Evolutionary conservation across 2,797 vertebrate genomes (phyloP).

Genomic region (Bovichtus variegatus): DNA sequence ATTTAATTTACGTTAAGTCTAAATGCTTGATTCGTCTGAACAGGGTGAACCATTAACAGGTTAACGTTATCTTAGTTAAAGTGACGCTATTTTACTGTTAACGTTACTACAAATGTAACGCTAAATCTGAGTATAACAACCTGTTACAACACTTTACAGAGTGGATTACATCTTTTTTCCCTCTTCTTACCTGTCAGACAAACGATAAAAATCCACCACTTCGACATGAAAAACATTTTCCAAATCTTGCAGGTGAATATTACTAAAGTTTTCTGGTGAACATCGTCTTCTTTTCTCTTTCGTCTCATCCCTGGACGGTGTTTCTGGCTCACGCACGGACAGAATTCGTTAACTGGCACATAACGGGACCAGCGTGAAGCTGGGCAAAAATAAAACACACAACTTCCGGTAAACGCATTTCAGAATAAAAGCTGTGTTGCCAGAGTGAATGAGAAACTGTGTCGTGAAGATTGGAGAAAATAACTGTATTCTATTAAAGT

Average conservation of each 20-base stretch:
- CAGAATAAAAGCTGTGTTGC: slow-evolving; percentile 40
- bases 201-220: slow-evolving; percentile 65
- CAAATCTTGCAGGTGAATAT: slow-evolving; percentile 2
- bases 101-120: slow-evolving; percentile 2
- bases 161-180: background rate
- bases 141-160: slow-evolving; percentile 29
- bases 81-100: background rate
- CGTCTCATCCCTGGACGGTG: slow-evolving; percentile 40
- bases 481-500: background rate
- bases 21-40: background rate
- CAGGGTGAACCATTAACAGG: background rate
- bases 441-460: rapidly evolving
- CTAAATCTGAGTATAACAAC: slow-evolving; percentile 42
- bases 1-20: background rate
- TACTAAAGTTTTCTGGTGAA: background rate
- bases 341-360: background rate
- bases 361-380: slow-evolving; percentile 59
- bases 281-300: slow-evolving; percentile 16
- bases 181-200: slow-evolving; percentile 69
- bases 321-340: background rate
- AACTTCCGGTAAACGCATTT: background rate
- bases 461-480: background rate
- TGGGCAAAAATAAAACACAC: background rate
- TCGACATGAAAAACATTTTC: slow-evolving; percentile 42
- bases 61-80: background rate